Percentiles rank a stretch among this genome's conserved stretches.
phyloP scores from a whole-genome alignment of 2,797 vertebrate genomes.

The Toxotes lorentzi region DNA sequence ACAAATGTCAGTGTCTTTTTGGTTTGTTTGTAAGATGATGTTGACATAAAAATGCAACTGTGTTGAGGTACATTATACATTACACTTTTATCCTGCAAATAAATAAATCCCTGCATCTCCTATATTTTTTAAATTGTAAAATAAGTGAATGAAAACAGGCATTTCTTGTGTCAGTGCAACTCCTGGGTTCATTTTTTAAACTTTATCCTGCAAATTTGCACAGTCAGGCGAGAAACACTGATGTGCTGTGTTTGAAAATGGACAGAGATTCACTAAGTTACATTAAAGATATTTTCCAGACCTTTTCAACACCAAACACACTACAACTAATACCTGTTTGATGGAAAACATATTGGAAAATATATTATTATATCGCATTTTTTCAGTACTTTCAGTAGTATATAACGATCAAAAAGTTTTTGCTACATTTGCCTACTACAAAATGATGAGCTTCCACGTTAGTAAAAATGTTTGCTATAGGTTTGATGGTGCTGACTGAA shows the following conservation, averaged over 20 bases:
- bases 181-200: background rate
- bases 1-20: constrained; percentile 21
- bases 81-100: background rate
- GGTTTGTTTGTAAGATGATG: constrained; percentile 6
- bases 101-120: background rate
- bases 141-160: background rate
- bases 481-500: background rate
- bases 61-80: background rate
- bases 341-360: too few species aligned
- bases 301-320: too few species aligned
- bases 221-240: background rate
- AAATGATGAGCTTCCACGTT: background rate
- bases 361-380: background rate
- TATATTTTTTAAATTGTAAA: background rate
- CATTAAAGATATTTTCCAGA: too few species aligned
- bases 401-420: too few species aligned
- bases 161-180: background rate
- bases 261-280: background rate
- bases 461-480: background rate
- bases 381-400: background rate
- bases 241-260: background rate
- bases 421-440: background rate
- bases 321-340: too few species aligned
- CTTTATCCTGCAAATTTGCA: background rate
- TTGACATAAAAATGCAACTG: background rate